phyloP scores from a whole-genome alignment of 2,113 vertebrate species.

The Percopsis transmontana region DNA sequence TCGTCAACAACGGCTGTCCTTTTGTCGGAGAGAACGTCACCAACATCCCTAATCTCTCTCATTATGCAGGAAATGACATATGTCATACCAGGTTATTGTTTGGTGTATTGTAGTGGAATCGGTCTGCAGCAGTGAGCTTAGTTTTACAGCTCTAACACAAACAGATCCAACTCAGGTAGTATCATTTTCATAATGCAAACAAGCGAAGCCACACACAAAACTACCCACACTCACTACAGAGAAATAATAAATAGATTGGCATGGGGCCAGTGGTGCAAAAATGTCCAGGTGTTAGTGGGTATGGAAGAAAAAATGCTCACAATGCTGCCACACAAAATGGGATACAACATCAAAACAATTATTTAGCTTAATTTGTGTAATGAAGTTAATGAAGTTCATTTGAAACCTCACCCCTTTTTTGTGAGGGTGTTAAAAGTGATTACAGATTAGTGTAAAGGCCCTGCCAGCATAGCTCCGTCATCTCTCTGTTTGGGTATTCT shows the following conservation, averaged over 20 bases:
- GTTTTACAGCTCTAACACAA: conserved; percentile 45
- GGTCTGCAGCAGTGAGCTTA: conserved; percentile 20
- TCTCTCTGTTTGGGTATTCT: conserved; percentile 29
- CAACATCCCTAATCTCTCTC: conserved; percentile 47
- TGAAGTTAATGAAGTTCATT: conserved; percentile 66
- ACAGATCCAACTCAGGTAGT: conserved; percentile 38
- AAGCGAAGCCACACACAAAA: conserved; percentile 34
- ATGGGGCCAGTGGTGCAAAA: conserved; percentile 59
- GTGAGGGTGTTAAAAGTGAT: conserved; percentile 49
- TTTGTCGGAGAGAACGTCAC: conserved; percentile 25
- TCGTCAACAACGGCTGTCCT: conserved; percentile 37
- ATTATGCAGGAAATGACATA: conserved; percentile 50
- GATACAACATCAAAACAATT: conserved; percentile 67
- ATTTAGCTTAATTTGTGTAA: conserved; percentile 67
- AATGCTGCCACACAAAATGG: conserved; percentile 36
- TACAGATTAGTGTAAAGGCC: conserved; percentile 23
- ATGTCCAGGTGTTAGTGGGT: conserved; percentile 72
- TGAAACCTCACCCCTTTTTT: conserved; percentile 51
- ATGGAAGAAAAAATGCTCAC: conserved; percentile 43
- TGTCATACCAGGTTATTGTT: conserved; percentile 56
- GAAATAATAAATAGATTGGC: conserved; percentile 66
- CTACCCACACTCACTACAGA: conserved; percentile 48
- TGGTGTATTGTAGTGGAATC: conserved; percentile 35
- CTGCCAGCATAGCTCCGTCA: conserved; percentile 44
- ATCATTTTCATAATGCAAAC: conserved; percentile 64